Evolutionary conservation across 1,140 invertebrate species (phyloP).

Genomic region (Mactra quadrangularis): DNA sequence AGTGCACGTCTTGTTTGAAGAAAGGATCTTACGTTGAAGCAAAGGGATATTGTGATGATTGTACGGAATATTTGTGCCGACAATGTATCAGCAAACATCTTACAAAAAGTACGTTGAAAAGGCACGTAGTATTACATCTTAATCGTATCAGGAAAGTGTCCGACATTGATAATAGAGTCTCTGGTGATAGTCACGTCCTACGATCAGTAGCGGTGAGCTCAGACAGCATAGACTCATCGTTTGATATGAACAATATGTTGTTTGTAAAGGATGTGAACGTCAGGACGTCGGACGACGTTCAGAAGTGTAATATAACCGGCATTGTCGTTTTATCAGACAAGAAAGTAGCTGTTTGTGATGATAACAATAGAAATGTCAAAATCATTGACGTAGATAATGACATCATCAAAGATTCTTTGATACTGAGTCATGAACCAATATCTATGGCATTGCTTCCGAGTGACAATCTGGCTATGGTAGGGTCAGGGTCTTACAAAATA

Average conservation of each 20-base stretch:
- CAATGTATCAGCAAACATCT: background rate
- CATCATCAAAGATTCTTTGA: background rate
- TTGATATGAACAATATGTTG: background rate
- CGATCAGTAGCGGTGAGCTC: background rate
- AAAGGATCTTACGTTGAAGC: background rate
- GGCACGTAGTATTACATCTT: too few species aligned
- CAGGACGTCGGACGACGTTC: background rate
- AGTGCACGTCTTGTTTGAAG: background rate
- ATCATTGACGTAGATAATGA: background rate
- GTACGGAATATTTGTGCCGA: conserved; percentile 8
- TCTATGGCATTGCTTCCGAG: background rate
- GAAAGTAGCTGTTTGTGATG: background rate
- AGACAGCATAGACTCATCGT: too few species aligned
- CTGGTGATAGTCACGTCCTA: too few species aligned
- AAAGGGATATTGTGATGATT: background rate
- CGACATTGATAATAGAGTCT: too few species aligned
- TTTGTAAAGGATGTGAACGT: background rate
- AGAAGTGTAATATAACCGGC: background rate
- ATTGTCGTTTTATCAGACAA: background rate
- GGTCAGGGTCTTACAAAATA: background rate
- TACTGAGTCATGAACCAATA: background rate
- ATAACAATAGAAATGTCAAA: background rate
- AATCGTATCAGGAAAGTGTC: too few species aligned
- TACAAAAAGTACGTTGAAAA: too few species aligned
- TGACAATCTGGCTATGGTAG: background rate